Evolutionary conservation across 1,140 invertebrate species (phyloP), one percentile per base, ranked within the genome.

Genomic region (Macrocentrus cingulum): DNA sequence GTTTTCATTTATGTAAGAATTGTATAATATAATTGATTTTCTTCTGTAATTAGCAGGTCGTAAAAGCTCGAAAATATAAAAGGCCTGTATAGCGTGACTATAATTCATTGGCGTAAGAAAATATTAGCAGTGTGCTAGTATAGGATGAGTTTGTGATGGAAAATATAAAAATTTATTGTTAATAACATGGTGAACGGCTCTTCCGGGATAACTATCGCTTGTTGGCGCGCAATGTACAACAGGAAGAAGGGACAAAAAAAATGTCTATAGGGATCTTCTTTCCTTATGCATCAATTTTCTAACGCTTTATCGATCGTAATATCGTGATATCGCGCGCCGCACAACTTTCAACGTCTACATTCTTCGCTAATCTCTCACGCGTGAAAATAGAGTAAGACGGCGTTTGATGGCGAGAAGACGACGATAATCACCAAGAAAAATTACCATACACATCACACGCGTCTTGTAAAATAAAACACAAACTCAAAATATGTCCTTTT

Each of bases 151-250:
- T 29, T 34, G 16, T 23, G 3, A 4, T 42, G 15, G 20, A 22
- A 39, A 59, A 46, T 45, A 48, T 53, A 62, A 62, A 59, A 59
- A 59, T 54, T 23, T 19, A 52, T 56, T 22, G 56, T 62, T 62
- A 62, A 62, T 62, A 62, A 59, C 60, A 62, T n/a, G n/a, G 60
- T 62, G 60, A 36, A 23, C 18, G 18, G 46, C 42, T 45, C 56
- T 62, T 59, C 60, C 60, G 60, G 60, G 60, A 62, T 58, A 62
- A 48, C 42, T 41, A 58, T 57, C 51, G 48, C 44, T 32, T 45
- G 37, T 13, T 54, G 41, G 3, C 15, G 20, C 11, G 13, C 18
- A 6, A 46, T 16, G 4, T 36, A 19, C 41, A 46, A 56, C 29
- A 22, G 25, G 13, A 37, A 48, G 46, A 32, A 29, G 13, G 9